These are phyloP conservation scores for Epinotia brunnichana DNA, from an alignment of 2,888 invertebrate genomes.

Conservation along the genomic window DNA sequence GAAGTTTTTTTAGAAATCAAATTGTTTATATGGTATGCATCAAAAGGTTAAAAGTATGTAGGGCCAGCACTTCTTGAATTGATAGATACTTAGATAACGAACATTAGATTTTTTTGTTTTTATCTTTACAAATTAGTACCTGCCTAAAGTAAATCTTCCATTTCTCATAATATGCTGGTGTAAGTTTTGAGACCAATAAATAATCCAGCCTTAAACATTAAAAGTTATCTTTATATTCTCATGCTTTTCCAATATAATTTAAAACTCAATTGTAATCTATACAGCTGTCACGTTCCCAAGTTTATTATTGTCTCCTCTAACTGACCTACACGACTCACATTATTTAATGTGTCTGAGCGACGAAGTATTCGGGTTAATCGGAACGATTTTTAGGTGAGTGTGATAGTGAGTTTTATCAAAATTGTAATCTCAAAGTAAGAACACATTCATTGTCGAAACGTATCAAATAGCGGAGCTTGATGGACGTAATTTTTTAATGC, in stretches of 20 bases:
- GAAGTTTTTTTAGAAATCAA: too few relatives aligned
- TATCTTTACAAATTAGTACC: too few relatives aligned
- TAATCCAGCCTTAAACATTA: too few relatives aligned
- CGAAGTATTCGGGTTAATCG: slow-evolving; percentile 11
- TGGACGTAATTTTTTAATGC: neutral
- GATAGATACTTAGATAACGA: too few relatives aligned
- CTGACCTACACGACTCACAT: slow-evolving; percentile 22
- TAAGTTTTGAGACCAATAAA: too few relatives aligned
- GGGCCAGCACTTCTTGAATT: too few relatives aligned
- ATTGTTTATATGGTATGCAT: too few relatives aligned
- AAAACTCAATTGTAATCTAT: slow-evolving; percentile 7
- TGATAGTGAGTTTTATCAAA: neutral
- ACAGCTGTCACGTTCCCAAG: neutral
- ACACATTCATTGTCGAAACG: neutral
- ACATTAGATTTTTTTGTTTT: too few relatives aligned
- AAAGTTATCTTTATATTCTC: neutral
- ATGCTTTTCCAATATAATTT: slow-evolving; percentile 17
- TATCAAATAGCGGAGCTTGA: neutral
- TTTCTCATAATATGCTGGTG: too few relatives aligned
- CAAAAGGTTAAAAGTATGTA: too few relatives aligned
- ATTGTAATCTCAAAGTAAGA: neutral
- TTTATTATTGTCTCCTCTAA: slow-evolving; percentile 19
- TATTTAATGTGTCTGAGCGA: slow-evolving; percentile 23
- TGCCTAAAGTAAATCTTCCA: too few relatives aligned
- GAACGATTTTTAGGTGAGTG: neutral